Percentiles rank a stretch among this genome's conserved stretches.
phyloP scores from a whole-genome alignment of 2,113 vertebrate species.

The Lipophrys pholis region DNA sequence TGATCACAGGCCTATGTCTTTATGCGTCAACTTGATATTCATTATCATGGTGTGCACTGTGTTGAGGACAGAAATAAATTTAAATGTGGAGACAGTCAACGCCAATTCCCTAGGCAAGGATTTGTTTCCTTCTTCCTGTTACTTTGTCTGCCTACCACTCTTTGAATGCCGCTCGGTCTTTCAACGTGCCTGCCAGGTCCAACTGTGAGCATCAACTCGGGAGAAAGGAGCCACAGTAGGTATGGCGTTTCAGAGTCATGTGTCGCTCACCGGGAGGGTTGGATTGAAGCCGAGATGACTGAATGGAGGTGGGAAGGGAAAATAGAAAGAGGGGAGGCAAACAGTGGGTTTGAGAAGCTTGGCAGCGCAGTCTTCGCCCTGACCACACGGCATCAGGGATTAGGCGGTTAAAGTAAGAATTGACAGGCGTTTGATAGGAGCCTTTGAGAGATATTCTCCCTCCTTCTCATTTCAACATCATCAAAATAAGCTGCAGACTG shows the following conservation, averaged over 20 bases:
- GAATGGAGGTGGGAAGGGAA: conserved; percentile 12
- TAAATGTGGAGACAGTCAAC: conserved; percentile 8
- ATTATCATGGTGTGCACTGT: not conserved
- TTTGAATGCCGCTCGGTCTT: not conserved
- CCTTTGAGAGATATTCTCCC: conserved; percentile 55
- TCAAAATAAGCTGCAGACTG: conserved; percentile 46
- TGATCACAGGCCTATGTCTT: not conserved
- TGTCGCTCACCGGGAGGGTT: conserved; percentile 18
- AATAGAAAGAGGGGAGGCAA: conserved; percentile 18
- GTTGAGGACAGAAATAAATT: not conserved
- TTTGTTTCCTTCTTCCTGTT: conserved; percentile 8
- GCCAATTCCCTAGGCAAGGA: not conserved
- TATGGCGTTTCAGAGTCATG: conserved; percentile 18
- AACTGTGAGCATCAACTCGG: conserved; percentile 24
- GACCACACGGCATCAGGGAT: conserved; percentile 56
- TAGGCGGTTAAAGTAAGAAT: conserved; percentile 57
- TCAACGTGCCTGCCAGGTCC: conserved; percentile 6
- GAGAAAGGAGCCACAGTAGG: conserved; percentile 1
- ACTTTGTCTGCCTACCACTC: not conserved
- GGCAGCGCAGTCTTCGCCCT: not conserved
- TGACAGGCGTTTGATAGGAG: conserved; percentile 62
- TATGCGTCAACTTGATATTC: conserved; percentile 18
- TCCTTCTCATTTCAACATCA: conserved; percentile 41
- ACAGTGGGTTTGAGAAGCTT: conserved; percentile 34
- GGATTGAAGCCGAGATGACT: not conserved